Evolutionary conservation across 2,797 vertebrate species (phyloP).

Genomic region (Coendou prehensilis): DNA sequence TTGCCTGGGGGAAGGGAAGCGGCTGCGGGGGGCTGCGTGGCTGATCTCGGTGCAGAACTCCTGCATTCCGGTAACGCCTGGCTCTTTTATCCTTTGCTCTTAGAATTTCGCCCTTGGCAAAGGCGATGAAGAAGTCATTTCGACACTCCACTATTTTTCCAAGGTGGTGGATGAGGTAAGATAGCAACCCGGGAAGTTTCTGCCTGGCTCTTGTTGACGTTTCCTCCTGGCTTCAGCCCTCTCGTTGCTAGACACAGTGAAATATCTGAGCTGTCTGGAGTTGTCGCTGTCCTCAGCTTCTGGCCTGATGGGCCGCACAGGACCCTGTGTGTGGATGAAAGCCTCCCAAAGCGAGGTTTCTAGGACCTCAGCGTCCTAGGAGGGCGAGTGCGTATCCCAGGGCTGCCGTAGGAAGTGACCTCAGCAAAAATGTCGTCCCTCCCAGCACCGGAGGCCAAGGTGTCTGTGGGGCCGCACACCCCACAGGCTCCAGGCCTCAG

Average conservation of each 20-base stretch:
- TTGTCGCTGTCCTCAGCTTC: not conserved
- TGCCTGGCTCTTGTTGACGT: not conserved
- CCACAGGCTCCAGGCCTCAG: not conserved
- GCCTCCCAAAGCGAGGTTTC: not conserved
- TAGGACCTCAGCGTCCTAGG: not conserved
- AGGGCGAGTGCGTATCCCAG: not conserved
- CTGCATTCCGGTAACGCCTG: conserved; percentile 9
- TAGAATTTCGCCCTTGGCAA: conserved; percentile 99
- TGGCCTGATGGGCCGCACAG: not conserved
- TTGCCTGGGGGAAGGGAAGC: not conserved
- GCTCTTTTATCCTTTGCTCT: conserved; percentile 78
- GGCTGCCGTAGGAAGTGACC: not conserved
- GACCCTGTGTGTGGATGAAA: not conserved
- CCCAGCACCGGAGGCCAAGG: not conserved
- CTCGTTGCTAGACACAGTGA: not conserved
- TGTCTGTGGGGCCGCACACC: not conserved
- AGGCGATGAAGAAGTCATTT: conserved; percentile 98
- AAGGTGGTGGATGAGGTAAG: conserved; percentile 97
- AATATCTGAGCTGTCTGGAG: not conserved
- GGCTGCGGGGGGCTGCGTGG: rapidly evolving
- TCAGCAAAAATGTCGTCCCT: not conserved
- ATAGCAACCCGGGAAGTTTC: not conserved
- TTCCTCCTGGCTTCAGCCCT: not conserved
- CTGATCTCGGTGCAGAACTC: not conserved
- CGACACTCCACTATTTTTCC: conserved; percentile 95